Percentiles rank a stretch among this genome's conserved stretches.
Evolutionary conservation across 2,888 invertebrate genomes (phyloP).

Genomic region (Timema cristinae): DNA sequence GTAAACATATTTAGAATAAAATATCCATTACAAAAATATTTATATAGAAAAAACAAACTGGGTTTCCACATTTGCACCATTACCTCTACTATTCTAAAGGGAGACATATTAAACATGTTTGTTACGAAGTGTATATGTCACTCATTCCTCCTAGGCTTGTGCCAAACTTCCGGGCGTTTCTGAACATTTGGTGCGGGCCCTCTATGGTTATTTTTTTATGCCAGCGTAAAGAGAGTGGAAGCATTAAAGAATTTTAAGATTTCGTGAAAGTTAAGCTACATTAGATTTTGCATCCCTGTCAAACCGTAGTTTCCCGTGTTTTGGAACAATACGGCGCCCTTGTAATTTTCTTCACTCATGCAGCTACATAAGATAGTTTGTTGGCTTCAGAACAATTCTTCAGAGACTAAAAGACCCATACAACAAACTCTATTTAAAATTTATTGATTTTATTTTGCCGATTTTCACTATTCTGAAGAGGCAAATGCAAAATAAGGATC

Average conservation of each 20-base stretch:
- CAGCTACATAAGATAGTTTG: neutral
- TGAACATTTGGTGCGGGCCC: constrained; percentile 37
- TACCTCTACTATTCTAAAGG: constrained; percentile 36
- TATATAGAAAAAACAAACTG: too few species aligned
- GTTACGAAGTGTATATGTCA: constrained; percentile 39
- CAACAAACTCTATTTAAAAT: too few species aligned
- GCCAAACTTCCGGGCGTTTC: constrained; percentile 37
- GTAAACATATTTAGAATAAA: too few species aligned
- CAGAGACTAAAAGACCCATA: neutral
- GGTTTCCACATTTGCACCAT: too few species aligned
- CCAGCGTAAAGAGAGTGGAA: constrained; percentile 37
- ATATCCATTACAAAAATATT: too few species aligned
- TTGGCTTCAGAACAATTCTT: neutral
- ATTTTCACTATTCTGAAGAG: neutral
- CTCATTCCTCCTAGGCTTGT: constrained; percentile 37
- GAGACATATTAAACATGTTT: constrained; percentile 39
- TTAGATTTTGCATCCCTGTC: constrained; percentile 35
- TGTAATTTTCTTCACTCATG: neutral
- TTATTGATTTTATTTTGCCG: neutral
- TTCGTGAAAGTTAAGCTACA: constrained; percentile 36
- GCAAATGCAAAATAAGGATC: constrained; percentile 6
- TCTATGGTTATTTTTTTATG: constrained; percentile 39
- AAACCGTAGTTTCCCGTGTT: constrained; percentile 31
- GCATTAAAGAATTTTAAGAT: constrained; percentile 37
- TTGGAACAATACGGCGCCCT: constrained; percentile 13